Evolutionary conservation across 1,140 invertebrate genomes (phyloP), one percentile per base, ranked within the genome.

Genomic region (Cyphomyrmex costatus): DNA sequence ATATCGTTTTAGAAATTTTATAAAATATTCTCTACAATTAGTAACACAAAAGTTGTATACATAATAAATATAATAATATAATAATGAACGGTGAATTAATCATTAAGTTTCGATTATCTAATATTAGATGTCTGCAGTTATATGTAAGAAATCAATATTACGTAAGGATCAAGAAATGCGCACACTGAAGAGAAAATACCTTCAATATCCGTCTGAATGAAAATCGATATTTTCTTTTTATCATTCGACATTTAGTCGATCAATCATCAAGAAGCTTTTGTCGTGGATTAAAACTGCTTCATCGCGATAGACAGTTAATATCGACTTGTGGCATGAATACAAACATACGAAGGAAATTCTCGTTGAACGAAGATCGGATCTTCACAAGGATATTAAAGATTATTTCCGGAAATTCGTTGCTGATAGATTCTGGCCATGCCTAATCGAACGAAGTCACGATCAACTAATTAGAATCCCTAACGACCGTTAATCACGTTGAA

Each of bases 401-500:
- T 42, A 83, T 49, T 73, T n/a, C 46, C 53, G 79, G 19, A 83
- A 83, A 83, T 73, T 46, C 8, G n/a, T 12, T n/a, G 24, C 24
- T n/a, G 27, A 83, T 12, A 60, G 10, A 46, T 74, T 73, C 53
- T n/a, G n/a, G 7, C n/a, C 60, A 24, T 42, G 12, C 0, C 24
- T 74, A 74, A 83, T 74, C 36, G 24, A 27, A 53, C 61, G 61
- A 79, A 82, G 49, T 78, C 87, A 86, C 61, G 46, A 66, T 0
- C 66, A 51, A 61, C 56, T 89, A 89, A 89, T 89, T 89, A 86
- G 30, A 63, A 73, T 85, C 65, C 61, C 74, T 86, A 89, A 89
- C 74, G 70, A 58, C 30, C 88, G 87, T 86, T 89, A 89, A 89
- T 89, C 87, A 77, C 63, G 74, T 89, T 86, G 85, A 89, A 89